These are phyloP conservation scores for Eupithecia pulchellata DNA, from an alignment of 2,888 invertebrate species.

Conservation along the genomic window DNA sequence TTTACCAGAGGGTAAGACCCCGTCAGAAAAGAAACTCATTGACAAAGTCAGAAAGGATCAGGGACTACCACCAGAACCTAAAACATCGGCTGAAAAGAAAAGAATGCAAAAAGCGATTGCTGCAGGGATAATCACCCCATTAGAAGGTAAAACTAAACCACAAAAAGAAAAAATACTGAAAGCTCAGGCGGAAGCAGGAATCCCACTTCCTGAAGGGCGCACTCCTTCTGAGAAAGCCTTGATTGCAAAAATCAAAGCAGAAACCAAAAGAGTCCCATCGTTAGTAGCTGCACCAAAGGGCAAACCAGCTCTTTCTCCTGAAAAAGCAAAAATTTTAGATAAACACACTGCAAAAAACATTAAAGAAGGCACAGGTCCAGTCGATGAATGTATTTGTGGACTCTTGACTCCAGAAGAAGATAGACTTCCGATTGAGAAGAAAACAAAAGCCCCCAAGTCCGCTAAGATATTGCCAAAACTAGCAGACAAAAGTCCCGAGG, in stretches of 20 bases:
- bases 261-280: no score
- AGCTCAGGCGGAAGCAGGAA: conserved; percentile 41
- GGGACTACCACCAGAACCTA: conserved; percentile 53
- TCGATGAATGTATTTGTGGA: conserved; percentile 52
- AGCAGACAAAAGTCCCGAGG: neutral
- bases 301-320: conserved; percentile 36
- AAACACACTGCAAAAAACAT: conserved; percentile 45
- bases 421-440: conserved; percentile 46
- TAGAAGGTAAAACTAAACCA: neutral
- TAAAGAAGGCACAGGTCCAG: conserved; percentile 50
- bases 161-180: conserved; percentile 48
- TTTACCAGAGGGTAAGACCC: no score
- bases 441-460: conserved; percentile 36
- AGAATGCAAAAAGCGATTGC: conserved; percentile 44
- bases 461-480: neutral
- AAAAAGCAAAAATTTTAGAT: conserved; percentile 34
- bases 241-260: neutral
- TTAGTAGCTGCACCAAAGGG: neutral
- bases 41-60: no score
- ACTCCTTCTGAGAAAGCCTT: neutral
- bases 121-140: conserved; percentile 42
- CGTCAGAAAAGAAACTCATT: no score
- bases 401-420: conserved; percentile 44
- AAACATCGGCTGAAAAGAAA: conserved; percentile 53
- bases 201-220: conserved; percentile 26